Percentiles rank a stretch among this genome's conserved stretches.
Conservation (phyloP, 1,140 invertebrate genomes). For the Drosophila athabasca region DNA sequence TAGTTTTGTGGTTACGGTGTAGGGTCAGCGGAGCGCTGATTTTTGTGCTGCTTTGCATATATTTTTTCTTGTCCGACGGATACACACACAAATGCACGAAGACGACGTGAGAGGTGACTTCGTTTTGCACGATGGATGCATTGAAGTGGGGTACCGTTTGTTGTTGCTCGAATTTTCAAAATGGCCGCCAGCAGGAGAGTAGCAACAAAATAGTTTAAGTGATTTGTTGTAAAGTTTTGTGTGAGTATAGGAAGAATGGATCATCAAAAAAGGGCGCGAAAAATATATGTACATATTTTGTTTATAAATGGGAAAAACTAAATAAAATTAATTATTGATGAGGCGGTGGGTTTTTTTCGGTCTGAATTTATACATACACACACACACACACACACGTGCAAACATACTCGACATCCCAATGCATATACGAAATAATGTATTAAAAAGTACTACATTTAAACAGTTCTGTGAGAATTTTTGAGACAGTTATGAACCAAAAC, state of each 20-base stretch:
- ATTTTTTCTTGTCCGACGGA: constrained; percentile 45
- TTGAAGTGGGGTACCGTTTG: constrained; percentile 51
- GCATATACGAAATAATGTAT: no score
- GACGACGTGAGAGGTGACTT: constrained; percentile 55
- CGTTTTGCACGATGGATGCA: constrained; percentile 63
- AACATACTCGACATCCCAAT: no score
- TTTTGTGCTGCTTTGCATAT: constrained; percentile 25
- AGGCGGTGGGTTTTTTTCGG: no score
- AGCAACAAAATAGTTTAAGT: constrained; percentile 37
- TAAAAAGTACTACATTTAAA: no score
- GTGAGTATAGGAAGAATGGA: background rate
- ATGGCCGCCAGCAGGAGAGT: constrained; percentile 58
- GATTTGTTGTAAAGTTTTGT: constrained; percentile 5
- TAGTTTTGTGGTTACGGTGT: constrained; percentile 32
- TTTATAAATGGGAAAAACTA: no score
- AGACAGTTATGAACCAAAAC: no score
- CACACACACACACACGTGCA: no score
- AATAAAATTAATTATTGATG: no score
- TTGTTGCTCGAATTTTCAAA: constrained; percentile 62
- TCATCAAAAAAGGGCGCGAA: background rate
- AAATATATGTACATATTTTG: background rate
- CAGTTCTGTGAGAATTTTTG: no score
- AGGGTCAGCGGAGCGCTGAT: constrained; percentile 59
- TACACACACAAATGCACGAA: constrained; percentile 67
- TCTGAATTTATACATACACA: no score